A percentile compares a stretch with the other conserved stretches of the same genome.
Evolutionary conservation across 2,113 vertebrate genomes (phyloP).

Genomic region (Trinectes maculatus): DNA sequence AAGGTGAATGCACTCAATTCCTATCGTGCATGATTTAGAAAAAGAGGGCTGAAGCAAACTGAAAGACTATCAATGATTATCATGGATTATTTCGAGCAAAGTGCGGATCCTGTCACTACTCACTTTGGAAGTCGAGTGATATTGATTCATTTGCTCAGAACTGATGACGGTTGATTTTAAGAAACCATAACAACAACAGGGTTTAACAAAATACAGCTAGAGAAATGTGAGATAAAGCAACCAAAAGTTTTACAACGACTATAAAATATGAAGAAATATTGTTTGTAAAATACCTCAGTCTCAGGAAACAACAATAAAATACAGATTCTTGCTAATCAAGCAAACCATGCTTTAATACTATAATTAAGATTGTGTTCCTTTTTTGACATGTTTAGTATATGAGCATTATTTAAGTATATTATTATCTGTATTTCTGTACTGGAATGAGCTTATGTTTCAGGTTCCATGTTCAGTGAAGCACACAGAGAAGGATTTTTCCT

Average conservation of each 20-base stretch:
- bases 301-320: slow-evolving; percentile 9
- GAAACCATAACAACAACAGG: slow-evolving; percentile 7
- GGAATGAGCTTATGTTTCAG: slow-evolving; percentile 17
- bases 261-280: background rate
- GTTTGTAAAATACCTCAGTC: background rate
- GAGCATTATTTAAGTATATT: background rate
- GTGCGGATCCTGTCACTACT: slow-evolving; percentile 5
- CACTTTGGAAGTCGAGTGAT: slow-evolving; percentile 31
- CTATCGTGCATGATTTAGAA: slow-evolving; percentile 40
- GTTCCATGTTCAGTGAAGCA: slow-evolving; percentile 60
- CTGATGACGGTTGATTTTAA: slow-evolving; percentile 33
- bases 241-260: slow-evolving; percentile 5
- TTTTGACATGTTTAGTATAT: slow-evolving; percentile 15
- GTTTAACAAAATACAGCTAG: slow-evolving; percentile 10
- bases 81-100: slow-evolving; percentile 24
- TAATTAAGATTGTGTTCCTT: slow-evolving; percentile 24
- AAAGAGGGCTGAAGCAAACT: slow-evolving; percentile 32
- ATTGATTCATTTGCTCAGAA: slow-evolving; percentile 38
- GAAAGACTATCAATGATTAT: slow-evolving; percentile 38
- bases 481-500: slow-evolving; percentile 31
- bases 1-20: slow-evolving; percentile 50
- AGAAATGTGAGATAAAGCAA: slow-evolving; percentile 4
- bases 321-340: slow-evolving; percentile 11
- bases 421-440: slow-evolving; percentile 5
- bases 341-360: slow-evolving; percentile 11